A percentile compares a stretch with the other conserved stretches of the same genome.
These are phyloP conservation scores for Eupristina koningsbergeri DNA, from an alignment of 1,140 invertebrate genomes.

Conservation along the genomic window DNA sequence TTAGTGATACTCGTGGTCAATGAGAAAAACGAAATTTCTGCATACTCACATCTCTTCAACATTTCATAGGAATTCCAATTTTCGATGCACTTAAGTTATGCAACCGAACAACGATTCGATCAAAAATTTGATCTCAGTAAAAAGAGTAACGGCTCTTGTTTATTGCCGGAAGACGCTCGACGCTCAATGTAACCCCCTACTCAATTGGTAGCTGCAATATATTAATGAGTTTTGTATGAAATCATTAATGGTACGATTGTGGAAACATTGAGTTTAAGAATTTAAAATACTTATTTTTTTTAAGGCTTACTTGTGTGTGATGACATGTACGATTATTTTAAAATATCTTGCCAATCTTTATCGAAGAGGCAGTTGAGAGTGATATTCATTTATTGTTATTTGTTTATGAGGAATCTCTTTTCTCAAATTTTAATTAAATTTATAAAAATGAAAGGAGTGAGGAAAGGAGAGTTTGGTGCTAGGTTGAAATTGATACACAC, in stretches of 20 bases:
- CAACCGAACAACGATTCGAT: constrained; percentile 30
- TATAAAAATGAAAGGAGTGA: too few species aligned
- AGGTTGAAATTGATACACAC: too few species aligned
- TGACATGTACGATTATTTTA: neutral
- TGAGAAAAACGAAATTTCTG: constrained; percentile 26
- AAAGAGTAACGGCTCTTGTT: constrained; percentile 35
- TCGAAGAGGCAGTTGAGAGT: neutral
- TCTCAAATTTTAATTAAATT: too few species aligned
- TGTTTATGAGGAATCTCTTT: too few species aligned
- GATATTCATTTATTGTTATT: neutral
- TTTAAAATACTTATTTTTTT: neutral
- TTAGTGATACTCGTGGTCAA: neutral
- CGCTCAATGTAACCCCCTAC: neutral
- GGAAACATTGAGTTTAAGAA: neutral
- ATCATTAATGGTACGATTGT: neutral
- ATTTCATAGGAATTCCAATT: neutral
- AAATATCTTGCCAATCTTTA: neutral
- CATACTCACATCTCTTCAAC: neutral
- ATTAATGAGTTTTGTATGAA: constrained; percentile 18
- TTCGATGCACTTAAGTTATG: constrained; percentile 32
- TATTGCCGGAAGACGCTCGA: neutral
- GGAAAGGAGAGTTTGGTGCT: too few species aligned
- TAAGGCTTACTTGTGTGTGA: neutral
- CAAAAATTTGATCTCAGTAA: constrained; percentile 27
- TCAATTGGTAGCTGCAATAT: neutral